Evolutionary conservation across 64 coral and sea anemone genomes (phyloP).

Genomic region (Stylophora pistillata): DNA sequence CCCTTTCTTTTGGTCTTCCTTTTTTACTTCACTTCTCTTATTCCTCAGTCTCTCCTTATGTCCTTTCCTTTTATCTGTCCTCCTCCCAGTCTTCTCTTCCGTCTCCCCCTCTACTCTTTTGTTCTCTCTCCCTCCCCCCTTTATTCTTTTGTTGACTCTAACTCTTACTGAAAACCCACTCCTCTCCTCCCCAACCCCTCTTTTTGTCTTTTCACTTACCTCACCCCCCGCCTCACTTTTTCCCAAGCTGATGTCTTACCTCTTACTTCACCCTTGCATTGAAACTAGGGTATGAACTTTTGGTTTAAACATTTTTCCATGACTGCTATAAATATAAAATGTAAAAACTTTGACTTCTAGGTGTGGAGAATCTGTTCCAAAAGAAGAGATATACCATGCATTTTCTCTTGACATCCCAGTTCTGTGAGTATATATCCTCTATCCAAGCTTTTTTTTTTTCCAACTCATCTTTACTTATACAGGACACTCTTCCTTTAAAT

Average conservation of each 20-base stretch:
- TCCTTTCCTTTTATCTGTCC: too few species aligned
- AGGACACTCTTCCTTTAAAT: too few species aligned
- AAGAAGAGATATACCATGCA: constrained; percentile 63
- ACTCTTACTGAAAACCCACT: too few species aligned
- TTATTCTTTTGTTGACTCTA: too few species aligned
- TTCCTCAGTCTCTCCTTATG: too few species aligned
- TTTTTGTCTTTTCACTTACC: not conserved
- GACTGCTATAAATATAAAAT: not conserved
- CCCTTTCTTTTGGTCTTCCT: not conserved
- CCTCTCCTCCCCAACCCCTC: not conserved
- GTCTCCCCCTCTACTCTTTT: too few species aligned
- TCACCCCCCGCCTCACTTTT: not conserved
- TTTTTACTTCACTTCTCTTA: too few species aligned
- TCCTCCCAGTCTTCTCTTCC: too few species aligned
- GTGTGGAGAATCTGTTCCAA: constrained; percentile 47
- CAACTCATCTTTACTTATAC: not conserved
- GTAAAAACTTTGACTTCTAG: constrained; percentile 12
- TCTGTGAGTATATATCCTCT: constrained; percentile 40
- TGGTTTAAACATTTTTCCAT: not conserved
- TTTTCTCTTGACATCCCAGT: constrained; percentile 64
- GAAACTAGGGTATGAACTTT: not conserved
- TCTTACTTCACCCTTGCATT: not conserved
- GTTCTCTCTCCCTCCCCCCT: too few species aligned
- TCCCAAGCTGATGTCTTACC: not conserved
- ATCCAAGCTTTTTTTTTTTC: not conserved